Conservation (phyloP, 1,140 invertebrate genomes). For the Bursaphelenchus mucronatus region DNA sequence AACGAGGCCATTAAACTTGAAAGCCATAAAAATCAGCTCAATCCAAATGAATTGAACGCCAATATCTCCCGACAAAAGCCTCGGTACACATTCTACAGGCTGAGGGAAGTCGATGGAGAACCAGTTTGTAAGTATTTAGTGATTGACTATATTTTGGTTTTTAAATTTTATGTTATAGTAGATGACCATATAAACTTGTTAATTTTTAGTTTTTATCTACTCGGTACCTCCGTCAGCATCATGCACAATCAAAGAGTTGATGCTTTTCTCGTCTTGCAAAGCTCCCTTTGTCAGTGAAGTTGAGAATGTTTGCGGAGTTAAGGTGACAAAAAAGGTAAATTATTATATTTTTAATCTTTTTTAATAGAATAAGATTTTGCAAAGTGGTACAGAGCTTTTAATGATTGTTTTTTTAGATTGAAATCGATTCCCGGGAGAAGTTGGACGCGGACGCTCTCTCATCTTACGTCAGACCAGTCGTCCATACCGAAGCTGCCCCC, state of each 20-base stretch:
- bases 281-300: slow-evolving; percentile 53
- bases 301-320: slow-evolving; percentile 45
- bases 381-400: background rate
- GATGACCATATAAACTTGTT: background rate
- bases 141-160: slow-evolving; percentile 1
- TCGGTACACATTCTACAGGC: slow-evolving; percentile 54
- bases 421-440: slow-evolving; percentile 56
- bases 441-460: slow-evolving; percentile 48
- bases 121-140: slow-evolving; percentile 40
- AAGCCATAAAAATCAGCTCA: slow-evolving; percentile 27
- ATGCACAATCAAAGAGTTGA: slow-evolving; percentile 59
- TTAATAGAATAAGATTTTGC: slow-evolving; percentile 1
- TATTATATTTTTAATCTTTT: background rate
- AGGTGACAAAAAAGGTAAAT: slow-evolving; percentile 56
- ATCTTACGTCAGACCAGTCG: slow-evolving; percentile 42
- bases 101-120: slow-evolving; percentile 40
- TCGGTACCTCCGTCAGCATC: slow-evolving; percentile 55
- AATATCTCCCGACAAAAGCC: slow-evolving; percentile 56
- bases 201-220: slow-evolving; percentile 58
- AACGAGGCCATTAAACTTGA: slow-evolving; percentile 61
- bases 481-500: slow-evolving; percentile 4
- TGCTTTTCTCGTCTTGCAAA: slow-evolving; percentile 59
- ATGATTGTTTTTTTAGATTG: slow-evolving; percentile 51
- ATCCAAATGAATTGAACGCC: slow-evolving; percentile 33
- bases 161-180: background rate